These are phyloP conservation scores for Microctenopoma stevenorrisi DNA, from an alignment of 2,797 vertebrate species.

Conservation along the genomic window DNA sequence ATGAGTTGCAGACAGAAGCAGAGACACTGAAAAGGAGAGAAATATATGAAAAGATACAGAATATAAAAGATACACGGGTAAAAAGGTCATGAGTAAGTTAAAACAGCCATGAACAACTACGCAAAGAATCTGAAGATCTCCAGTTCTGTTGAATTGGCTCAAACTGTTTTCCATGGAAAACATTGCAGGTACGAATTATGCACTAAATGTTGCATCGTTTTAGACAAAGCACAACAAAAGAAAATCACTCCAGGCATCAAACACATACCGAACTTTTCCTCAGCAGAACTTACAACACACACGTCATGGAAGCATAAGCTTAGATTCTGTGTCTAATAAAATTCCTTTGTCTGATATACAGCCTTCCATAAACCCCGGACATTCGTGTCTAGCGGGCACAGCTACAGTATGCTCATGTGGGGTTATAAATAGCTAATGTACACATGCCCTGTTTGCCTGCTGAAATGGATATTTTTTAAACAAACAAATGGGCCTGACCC, in stretches of 20 bases:
- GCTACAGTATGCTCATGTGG: slow-evolving; percentile 35
- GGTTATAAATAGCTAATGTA: slow-evolving; percentile 81
- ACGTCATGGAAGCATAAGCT: slow-evolving; percentile 33
- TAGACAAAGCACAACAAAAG: slow-evolving; percentile 3
- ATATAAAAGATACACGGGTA: not conserved
- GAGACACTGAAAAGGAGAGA: not conserved
- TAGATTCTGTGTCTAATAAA: slow-evolving; percentile 59
- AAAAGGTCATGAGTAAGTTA: not conserved
- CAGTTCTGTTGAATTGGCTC: not conserved
- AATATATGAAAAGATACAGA: not conserved
- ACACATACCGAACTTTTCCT: slow-evolving; percentile 25
- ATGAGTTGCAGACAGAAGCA: slow-evolving; percentile 6
- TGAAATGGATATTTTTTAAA: slow-evolving; percentile 78
- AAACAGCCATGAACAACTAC: slow-evolving; percentile 9
- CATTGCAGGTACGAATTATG: not conserved
- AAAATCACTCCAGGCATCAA: slow-evolving; percentile 13
- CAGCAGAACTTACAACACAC: slow-evolving; percentile 8
- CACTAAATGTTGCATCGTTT: slow-evolving; percentile 10
- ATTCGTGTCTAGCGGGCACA: slow-evolving; percentile 62
- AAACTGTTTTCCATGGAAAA: not conserved
- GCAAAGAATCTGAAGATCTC: not conserved
- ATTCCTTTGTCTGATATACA: slow-evolving; percentile 70
- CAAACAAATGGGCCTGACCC: slow-evolving; percentile 69
- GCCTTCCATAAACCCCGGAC: slow-evolving; percentile 52
- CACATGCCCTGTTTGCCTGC: slow-evolving; percentile 71